Conservation (phyloP, 2,113 vertebrate species). For the Martes martes region DNA sequence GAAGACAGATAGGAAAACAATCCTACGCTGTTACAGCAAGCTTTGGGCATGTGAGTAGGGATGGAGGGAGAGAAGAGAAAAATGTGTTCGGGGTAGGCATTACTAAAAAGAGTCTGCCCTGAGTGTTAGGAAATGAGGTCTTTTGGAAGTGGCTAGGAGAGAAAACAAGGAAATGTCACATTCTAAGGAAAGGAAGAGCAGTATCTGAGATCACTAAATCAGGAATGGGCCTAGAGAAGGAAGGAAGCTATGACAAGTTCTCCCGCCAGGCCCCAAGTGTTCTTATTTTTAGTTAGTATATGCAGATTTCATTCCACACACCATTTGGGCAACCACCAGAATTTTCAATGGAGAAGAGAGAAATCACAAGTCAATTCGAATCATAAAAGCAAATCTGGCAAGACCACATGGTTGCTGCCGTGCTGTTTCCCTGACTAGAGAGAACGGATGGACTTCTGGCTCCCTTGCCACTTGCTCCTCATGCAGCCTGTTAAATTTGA, state of each 20-base stretch:
- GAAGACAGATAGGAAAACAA: not conserved
- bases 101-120: not conserved
- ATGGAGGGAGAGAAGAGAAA: not conserved
- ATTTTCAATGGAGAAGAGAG: not conserved
- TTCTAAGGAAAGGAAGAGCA: not conserved
- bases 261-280: not conserved
- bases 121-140: not conserved
- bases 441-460: not conserved
- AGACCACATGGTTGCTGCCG: not conserved
- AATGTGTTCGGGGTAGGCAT: not conserved
- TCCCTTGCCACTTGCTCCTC: not conserved
- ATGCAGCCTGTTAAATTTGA: not conserved
- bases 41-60: not conserved
- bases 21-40: not conserved
- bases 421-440: not conserved
- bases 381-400: constrained; percentile 3
- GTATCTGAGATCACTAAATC: not conserved
- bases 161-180: not conserved
- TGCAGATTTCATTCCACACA: not conserved
- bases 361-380: constrained; percentile 35
- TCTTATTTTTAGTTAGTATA: not conserved
- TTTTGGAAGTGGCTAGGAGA: not conserved
- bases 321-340: not conserved
- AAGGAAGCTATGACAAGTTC: not conserved
- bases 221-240: not conserved